Conservation (phyloP, 2,797 vertebrate genomes). For the Nyctalus aviator region DNA sequence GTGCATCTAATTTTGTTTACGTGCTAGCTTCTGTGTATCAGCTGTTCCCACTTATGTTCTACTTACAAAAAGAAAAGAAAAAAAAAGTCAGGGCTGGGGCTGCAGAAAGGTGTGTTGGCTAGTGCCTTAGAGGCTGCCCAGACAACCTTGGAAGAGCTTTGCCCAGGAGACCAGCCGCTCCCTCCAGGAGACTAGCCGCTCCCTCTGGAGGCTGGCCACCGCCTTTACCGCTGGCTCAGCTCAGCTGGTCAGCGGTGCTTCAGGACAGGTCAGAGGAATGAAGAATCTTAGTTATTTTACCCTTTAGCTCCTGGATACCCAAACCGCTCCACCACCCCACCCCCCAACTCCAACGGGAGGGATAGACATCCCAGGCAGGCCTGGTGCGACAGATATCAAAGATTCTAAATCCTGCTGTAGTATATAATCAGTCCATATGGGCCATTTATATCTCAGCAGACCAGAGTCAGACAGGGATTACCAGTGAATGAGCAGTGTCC, state of each 20-base stretch:
- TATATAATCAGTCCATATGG: background rate
- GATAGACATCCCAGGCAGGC: background rate
- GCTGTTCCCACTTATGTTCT: conserved; percentile 29
- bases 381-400: background rate
- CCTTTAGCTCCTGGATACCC: background rate
- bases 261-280: conserved; percentile 10
- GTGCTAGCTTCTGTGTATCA: background rate
- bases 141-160: conserved; percentile 54
- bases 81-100: background rate
- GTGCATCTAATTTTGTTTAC: background rate
- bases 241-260: background rate
- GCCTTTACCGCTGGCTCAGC: conserved; percentile 4
- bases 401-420: background rate
- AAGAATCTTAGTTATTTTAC: conserved; percentile 14
- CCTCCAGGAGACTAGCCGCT: conserved; percentile 9
- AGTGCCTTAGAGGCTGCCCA: conserved; percentile 11
- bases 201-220: conserved; percentile 26
- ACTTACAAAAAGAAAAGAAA: background rate
- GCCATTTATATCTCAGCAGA: background rate
- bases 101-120: conserved; percentile 47
- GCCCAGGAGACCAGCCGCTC: conserved; percentile 9
- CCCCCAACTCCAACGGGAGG: background rate
- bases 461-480: background rate
- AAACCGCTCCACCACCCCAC: background rate
- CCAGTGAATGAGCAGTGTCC: background rate